Conservation (phyloP, 2,797 vertebrate species). For the Acanthopagrus latus region DNA sequence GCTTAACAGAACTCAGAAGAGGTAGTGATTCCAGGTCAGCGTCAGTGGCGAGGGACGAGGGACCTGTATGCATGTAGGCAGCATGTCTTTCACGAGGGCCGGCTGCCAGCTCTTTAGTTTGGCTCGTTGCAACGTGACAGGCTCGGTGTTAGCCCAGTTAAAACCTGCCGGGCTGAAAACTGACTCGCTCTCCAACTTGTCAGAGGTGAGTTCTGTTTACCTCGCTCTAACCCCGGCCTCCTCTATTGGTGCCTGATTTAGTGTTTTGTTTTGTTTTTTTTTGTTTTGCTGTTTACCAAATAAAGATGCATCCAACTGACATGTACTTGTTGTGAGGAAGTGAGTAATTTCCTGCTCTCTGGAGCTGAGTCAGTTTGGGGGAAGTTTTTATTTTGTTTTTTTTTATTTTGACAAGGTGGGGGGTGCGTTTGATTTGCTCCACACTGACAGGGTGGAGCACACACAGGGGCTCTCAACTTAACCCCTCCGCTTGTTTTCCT, state of each 20-base stretch:
- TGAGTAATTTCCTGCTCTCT: conserved; percentile 64
- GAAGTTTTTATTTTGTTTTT: conserved; percentile 27
- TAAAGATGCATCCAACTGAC: conserved; percentile 49
- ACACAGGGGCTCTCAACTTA: conserved; percentile 41
- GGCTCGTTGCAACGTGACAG: conserved; percentile 34
- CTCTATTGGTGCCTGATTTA: not conserved
- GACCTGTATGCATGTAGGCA: conserved; percentile 51
- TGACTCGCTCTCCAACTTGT: conserved; percentile 5
- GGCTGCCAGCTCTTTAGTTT: conserved; percentile 32
- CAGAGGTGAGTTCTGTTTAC: conserved; percentile 43
- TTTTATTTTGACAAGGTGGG: not conserved
- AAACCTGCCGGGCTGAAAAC: not conserved
- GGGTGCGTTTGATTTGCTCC: conserved; percentile 20
- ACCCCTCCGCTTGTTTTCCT: conserved; percentile 56
- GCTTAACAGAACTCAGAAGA: conserved; percentile 54
- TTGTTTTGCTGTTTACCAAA: conserved; percentile 48
- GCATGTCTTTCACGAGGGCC: conserved; percentile 31
- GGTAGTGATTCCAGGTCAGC: conserved; percentile 62
- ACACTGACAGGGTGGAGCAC: conserved; percentile 45
- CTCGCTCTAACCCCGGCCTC: not conserved
- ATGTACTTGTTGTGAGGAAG: conserved; percentile 51
- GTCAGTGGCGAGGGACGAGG: conserved; percentile 16
- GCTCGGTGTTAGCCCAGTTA: conserved; percentile 25
- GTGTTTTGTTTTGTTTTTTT: too few relatives aligned
- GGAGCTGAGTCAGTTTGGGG: conserved; percentile 43